Base-by-base conservation (phyloP, 2,797 vertebrate species). In the Mus minutoides region DNA sequence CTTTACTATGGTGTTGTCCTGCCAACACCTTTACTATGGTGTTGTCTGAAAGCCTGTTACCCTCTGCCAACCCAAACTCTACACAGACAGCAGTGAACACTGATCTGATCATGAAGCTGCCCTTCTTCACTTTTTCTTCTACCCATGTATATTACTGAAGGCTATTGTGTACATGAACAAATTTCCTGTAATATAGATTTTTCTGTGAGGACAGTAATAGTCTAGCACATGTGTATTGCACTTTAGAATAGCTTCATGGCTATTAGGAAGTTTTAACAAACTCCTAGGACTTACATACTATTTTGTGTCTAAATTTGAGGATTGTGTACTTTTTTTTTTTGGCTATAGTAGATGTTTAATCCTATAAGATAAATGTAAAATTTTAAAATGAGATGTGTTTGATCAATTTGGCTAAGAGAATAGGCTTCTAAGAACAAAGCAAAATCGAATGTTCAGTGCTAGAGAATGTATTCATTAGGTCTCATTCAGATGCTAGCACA, bases 401-500 rank as follows among this genome's bases (percentile, higher is more conserved):
- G 34, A 93, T 85, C 24, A 88, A 4, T 96, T 95, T 80, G 77
- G 54, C 76, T 83, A 86, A 88, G 43, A 87, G 46, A 91, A 49
- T 87, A 75, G 54, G 29, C 54, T 89, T 43, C 60, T 84, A 83
- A 94, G 86, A 94, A 95, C 82, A 92, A 96, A 92, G 76, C 90
- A 92, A 93, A 94, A 64, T 64, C 31, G 80, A 94, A 94, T 19
- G 56, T 96, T 90, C n/a, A 62, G 24, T 92, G 94, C 29, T 64
- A 91, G 60, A 96, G 14, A 95, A 82, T 76, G 37, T 79, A 58
- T 89, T 95, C 73, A 67, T 90, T 85, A 95, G 91, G 76, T 92
- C 43, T 92, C 92, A 84, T 76, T 97, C 46, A 6, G 37, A 94
- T 73, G 22, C 78, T 95, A 71, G 34, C 40, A 92, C 26, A 79